phyloP scores from a whole-genome alignment of 2,113 vertebrate genomes.

The Rostratula benghalensis region DNA sequence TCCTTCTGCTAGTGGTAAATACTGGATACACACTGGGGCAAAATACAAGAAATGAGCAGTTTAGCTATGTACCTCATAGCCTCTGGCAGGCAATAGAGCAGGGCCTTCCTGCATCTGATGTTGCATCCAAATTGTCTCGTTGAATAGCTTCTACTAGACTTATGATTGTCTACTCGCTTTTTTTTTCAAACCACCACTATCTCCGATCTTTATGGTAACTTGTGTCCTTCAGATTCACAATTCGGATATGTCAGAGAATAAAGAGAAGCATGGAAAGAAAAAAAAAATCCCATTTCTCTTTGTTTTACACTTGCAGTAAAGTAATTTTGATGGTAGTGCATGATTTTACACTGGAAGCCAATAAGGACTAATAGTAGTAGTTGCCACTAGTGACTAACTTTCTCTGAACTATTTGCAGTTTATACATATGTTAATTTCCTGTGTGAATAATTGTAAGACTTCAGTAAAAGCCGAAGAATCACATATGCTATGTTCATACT shows the following conservation, averaged over 20 bases:
- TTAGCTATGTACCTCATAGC: not conserved
- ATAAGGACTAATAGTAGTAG: not conserved
- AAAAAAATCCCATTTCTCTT: not conserved
- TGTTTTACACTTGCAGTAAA: not conserved
- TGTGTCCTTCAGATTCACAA: not conserved
- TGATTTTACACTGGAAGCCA: not conserved
- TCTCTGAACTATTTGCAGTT: not conserved
- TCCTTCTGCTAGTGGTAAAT: not conserved
- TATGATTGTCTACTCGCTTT: fast-evolving
- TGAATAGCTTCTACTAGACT: not conserved
- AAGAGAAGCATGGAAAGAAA: not conserved
- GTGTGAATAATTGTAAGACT: not conserved
- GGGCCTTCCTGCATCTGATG: not conserved
- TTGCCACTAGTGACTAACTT: not conserved
- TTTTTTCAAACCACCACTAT: not conserved
- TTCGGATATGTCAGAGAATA: not conserved
- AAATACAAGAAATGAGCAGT: not conserved
- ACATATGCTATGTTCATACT: not conserved
- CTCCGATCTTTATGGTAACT: not conserved
- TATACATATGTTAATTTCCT: not conserved
- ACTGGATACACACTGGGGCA: not conserved
- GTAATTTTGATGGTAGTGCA: not conserved
- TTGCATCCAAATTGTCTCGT: not conserved
- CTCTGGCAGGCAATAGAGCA: not conserved
- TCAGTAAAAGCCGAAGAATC: not conserved